Base-by-base conservation (phyloP, 2,797 vertebrate genomes). In the Lagocephalus sceleratus region DNA sequence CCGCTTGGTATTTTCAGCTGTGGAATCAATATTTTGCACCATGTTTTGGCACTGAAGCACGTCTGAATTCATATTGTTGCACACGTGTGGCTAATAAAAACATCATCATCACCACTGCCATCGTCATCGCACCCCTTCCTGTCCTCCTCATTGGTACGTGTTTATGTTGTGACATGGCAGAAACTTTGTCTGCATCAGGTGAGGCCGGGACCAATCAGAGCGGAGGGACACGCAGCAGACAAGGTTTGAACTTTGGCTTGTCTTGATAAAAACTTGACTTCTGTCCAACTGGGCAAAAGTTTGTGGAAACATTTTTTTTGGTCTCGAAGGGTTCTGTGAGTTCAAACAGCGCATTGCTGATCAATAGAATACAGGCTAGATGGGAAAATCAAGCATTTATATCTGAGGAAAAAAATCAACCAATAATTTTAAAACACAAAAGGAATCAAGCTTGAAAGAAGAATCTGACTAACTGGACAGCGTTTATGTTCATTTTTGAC, bases 111-210 rank as follows among this genome's bases (percentile, higher is more conserved):
- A 3, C 1, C 32, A 35, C 1, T 12, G 11, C 32, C 32, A 35
- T 10, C 32, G 32, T 35, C 32, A 14, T 41, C 40, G 19, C 59
- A 56, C 50, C 46, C 50, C 2, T 39, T 42, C 39, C 35, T 46
- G 5, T 16, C 26, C 26, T 21, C 26, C 21, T 35, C 16, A 39
- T 70, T 51, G 12, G 19, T 51, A 5, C 47, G 41, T 9, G 26
- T 20, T 14, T 2, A 20, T 9, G 63, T 57, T 69, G 68, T 86
- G 81, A 90, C 82, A 76, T 79, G 87, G 67, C 64, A 75, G 63
- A 23, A 85, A 84, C 88, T 86, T 87, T 85, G 85, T 35, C 76
- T 76, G 47, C 59, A 83, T 90, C 87, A 86, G 83, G 83, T 12
- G 87, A 90, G 75, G 55, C 58, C 48, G 78, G 49, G 49, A 43